Evolutionary conservation across 2,113 vertebrate species (phyloP).

Genomic region (Polypterus bichir): DNA sequence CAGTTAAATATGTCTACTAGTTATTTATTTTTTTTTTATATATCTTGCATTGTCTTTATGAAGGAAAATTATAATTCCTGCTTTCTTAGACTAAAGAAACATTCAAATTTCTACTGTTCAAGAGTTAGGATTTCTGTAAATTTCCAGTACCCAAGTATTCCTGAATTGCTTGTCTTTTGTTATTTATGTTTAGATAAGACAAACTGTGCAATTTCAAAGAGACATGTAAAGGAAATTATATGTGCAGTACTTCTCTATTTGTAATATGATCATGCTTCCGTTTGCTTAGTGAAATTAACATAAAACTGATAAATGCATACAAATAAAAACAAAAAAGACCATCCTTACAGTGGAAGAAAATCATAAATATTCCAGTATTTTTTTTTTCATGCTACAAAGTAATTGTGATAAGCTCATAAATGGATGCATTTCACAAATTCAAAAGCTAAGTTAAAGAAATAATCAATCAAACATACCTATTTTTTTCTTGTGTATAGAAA

Average conservation of each 20-base stretch:
- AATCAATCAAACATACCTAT: constrained; percentile 19
- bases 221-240: too few species aligned
- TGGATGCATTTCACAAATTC: background rate
- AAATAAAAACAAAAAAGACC: background rate
- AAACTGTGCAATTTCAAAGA: too few species aligned
- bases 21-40: background rate
- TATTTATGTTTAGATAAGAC: background rate
- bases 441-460: background rate
- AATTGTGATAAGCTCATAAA: too few species aligned
- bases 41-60: background rate
- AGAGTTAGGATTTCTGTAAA: background rate
- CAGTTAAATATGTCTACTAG: background rate
- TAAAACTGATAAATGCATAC: background rate
- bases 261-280: too few species aligned
- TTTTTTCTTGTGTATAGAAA: constrained; percentile 50
- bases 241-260: too few species aligned
- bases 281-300: too few species aligned
- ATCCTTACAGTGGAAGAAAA: background rate
- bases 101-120: background rate
- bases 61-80: too few species aligned
- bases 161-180: background rate
- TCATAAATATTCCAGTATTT: background rate
- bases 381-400: background rate
- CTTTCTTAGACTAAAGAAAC: background rate
- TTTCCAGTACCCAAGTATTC: background rate